phyloP scores from a whole-genome alignment of 2,113 vertebrate genomes.

The Coturnix japonica region DNA sequence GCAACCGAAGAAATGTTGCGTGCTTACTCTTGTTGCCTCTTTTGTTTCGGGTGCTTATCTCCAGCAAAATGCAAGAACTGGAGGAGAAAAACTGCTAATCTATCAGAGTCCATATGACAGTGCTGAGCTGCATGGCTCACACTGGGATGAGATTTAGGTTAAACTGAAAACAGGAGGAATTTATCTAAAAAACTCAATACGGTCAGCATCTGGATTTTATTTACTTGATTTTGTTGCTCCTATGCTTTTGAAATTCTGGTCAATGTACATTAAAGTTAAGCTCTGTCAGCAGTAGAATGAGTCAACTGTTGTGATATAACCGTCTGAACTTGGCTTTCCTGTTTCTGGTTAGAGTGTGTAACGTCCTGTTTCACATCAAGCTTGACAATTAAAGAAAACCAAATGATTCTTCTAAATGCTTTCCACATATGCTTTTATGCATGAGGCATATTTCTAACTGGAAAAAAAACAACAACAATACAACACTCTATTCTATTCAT shows the following conservation, averaged over 20 bases:
- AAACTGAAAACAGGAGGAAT: not conserved
- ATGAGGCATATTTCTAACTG: not conserved
- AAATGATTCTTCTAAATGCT: not conserved
- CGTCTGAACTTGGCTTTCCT: not conserved
- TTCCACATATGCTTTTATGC: not conserved
- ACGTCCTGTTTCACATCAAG: not conserved
- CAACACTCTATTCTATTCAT: not conserved
- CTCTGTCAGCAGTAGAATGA: not conserved
- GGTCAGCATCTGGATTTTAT: not conserved
- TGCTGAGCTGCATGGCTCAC: not conserved
- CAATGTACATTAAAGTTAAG: no score
- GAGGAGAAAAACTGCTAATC: not conserved
- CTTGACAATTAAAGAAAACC: not conserved
- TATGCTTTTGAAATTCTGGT: not conserved
- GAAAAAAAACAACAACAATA: no score
- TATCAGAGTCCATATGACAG: fast-evolving
- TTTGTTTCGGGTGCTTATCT: not conserved
- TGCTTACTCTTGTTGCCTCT: not conserved
- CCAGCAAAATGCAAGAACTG: not conserved
- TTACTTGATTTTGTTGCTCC: not conserved
- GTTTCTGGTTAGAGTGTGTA: not conserved
- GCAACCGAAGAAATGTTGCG: not conserved
- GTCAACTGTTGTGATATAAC: fast-evolving
- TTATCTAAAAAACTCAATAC: not conserved
- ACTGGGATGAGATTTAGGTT: not conserved